phyloP scores from a whole-genome alignment of 2,113 vertebrate genomes.

The Phylloscopus whistleri region DNA sequence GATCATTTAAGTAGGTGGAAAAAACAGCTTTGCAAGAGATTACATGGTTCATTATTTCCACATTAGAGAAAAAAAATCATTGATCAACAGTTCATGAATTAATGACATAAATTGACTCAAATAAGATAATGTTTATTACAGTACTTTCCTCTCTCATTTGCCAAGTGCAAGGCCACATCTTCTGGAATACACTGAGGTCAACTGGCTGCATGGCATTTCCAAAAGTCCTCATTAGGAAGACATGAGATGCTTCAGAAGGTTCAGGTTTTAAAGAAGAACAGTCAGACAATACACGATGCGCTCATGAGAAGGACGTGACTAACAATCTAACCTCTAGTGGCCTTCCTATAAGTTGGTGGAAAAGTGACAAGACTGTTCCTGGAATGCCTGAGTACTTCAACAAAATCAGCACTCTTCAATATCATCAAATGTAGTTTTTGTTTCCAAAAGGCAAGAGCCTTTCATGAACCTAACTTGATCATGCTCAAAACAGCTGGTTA shows the following conservation, averaged over 20 bases:
- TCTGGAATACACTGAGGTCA: not conserved
- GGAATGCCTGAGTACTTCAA: not conserved
- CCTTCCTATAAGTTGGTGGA: not conserved
- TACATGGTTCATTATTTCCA: not conserved
- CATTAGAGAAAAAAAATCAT: not conserved
- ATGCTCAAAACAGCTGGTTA: not conserved
- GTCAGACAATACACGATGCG: not conserved
- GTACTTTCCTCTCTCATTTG: not conserved
- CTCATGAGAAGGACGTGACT: not conserved
- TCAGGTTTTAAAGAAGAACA: not conserved
- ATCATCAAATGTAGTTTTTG: not conserved
- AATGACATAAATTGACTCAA: not conserved
- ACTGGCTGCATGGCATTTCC: not conserved
- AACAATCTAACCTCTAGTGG: not conserved
- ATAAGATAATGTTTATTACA: not conserved
- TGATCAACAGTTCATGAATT: not conserved
- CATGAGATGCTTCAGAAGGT: not conserved
- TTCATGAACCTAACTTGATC: not conserved
- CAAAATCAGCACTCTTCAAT: not conserved
- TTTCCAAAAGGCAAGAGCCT: not conserved
- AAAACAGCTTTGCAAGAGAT: not conserved
- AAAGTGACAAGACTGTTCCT: not conserved
- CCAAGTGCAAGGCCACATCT: not conserved
- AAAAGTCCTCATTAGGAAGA: not conserved
- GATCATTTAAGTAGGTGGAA: not conserved